These are phyloP conservation scores for Coilia nasus DNA, from an alignment of 2,797 vertebrate species.

Conservation along the genomic window DNA sequence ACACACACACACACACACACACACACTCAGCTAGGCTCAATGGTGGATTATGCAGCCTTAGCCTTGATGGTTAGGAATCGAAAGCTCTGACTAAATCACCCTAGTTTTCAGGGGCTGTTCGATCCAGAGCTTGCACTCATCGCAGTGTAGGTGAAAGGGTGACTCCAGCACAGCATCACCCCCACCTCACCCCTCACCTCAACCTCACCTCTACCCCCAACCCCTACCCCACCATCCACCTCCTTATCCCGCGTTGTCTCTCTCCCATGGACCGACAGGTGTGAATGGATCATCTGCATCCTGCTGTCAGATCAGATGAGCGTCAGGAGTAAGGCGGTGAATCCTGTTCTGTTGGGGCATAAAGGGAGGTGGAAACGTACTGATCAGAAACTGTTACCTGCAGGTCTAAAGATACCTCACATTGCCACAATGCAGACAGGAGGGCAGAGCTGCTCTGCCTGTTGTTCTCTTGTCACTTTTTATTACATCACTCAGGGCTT, in stretches of 20 bases:
- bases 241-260: neutral
- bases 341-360: neutral
- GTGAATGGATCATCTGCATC: neutral
- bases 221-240: neutral
- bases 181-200: neutral
- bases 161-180: neutral
- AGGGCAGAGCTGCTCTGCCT: neutral
- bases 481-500: neutral
- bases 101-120: neutral
- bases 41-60: conserved; percentile 46
- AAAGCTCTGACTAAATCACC: neutral
- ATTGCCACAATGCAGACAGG: neutral
- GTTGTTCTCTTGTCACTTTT: neutral
- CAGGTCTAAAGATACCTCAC: too few relatives aligned
- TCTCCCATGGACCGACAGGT: neutral
- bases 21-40: conserved; percentile 9
- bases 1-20: neutral
- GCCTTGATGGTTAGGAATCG: neutral
- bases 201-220: neutral
- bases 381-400: neutral
- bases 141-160: neutral
- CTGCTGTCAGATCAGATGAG: conserved; percentile 12
- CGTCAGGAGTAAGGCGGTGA: neutral
- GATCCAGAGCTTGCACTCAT: neutral
- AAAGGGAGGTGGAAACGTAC: neutral